Evolutionary conservation across 2,888 invertebrate species (phyloP), one percentile per base, ranked within the genome.

Genomic region (Cheilosia variabilis): DNA sequence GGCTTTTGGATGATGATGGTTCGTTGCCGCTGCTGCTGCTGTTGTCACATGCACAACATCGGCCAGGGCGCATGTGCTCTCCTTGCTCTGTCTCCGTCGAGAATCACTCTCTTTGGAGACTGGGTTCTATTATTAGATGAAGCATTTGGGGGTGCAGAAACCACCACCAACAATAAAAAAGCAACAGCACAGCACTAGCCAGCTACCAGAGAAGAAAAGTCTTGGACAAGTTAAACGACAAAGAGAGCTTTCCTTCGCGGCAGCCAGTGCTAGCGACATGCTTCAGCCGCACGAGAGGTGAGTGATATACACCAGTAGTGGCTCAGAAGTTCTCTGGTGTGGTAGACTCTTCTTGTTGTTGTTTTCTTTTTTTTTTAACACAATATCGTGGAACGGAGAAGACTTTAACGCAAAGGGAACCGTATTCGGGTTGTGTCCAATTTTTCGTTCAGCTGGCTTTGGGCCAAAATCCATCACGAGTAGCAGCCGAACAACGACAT

Each of bases 211-310:
- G 75, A 86, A 86, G 76, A 71, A 79, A 84, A 71, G 63, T 76
- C 86, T 86, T 86, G 86, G 86, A 86, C 81, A 86, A 86, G 86
- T 86, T 86, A 86, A 81, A 71, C 43, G 68, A 57, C 69, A 50
- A 76, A 80, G 77, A 81, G 80, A 86, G 86, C 86, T 86, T 86
- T 72, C 68, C 76, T 57, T 76, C 50, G 58, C 27, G 50, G 50
- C 47, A 24, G 41, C 57, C 22, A 34, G 34, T 6, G 31, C 31
- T 24, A 55, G 50, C 31, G n/a, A 31, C 17, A 58, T 60, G 60
- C 66, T 77, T 77, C 53, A 27, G 52, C 47, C 50, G 19, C 22
- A 34, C 66, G 81, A 86, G 86, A 71, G 43, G n/a, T 45, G 45
- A 43, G 75, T 71, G 34, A 52, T 55, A 43, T 45, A 62, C 75